Evolutionary conservation across 2,797 vertebrate genomes (phyloP).

Genomic region (Protonibea diacanthus): DNA sequence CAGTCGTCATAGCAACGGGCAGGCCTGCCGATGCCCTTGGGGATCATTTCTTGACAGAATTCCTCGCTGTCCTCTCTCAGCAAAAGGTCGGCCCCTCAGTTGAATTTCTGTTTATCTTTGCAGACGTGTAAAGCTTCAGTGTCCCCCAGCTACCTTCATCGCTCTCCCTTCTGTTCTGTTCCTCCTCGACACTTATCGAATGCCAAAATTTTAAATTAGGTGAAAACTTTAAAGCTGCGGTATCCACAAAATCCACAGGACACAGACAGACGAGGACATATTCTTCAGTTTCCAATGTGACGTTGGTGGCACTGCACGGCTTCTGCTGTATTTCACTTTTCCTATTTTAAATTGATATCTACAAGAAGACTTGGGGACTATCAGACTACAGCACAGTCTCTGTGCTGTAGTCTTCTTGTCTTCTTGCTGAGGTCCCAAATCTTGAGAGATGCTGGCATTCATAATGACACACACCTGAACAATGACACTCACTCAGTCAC

Average conservation of each 20-base stretch:
- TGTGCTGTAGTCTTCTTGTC: no score
- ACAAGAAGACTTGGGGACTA: background rate
- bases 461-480: conserved; percentile 26
- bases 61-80: conserved; percentile 72
- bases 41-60: conserved; percentile 82
- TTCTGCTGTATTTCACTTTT: conserved; percentile 8
- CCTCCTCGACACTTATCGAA: conserved; percentile 34
- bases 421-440: conserved; percentile 52
- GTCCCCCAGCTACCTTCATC: conserved; percentile 55
- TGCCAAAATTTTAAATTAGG: conserved; percentile 46
- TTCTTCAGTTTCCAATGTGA: conserved; percentile 18
- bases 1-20: conserved; percentile 84
- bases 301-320: background rate
- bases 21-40: conserved; percentile 78
- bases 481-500: conserved; percentile 34
- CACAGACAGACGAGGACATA: conserved; percentile 26
- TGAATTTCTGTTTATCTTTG: conserved; percentile 78
- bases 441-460: conserved; percentile 39
- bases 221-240: conserved; percentile 33
- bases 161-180: conserved; percentile 39
- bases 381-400: conserved; percentile 8
- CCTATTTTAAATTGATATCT: background rate
- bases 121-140: conserved; percentile 51
- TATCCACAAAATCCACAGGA: conserved; percentile 31
- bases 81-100: conserved; percentile 76